These are phyloP conservation scores for Pluvianellus socialis DNA, from an alignment of 2,113 vertebrate species.

Conservation along the genomic window DNA sequence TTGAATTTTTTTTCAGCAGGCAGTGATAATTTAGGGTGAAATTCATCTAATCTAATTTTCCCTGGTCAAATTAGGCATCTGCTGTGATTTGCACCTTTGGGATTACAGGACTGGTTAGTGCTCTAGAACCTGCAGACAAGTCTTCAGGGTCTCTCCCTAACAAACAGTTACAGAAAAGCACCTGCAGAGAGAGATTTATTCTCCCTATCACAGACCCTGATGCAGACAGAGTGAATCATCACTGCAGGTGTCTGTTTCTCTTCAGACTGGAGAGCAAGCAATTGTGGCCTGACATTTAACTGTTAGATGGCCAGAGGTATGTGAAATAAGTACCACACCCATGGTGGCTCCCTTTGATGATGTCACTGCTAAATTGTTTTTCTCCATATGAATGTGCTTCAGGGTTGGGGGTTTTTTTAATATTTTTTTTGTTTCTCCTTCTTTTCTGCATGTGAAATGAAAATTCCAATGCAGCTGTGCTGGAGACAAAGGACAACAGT, in stretches of 20 bases:
- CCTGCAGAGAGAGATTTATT: not conserved
- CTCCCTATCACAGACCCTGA: not conserved
- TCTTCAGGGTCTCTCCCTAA: not conserved
- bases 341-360: not conserved
- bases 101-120: not conserved
- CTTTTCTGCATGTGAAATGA: not conserved
- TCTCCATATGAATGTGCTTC: not conserved
- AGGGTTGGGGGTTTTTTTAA: rapidly evolving
- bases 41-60: not conserved
- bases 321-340: not conserved
- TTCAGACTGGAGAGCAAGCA: not conserved
- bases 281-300: not conserved
- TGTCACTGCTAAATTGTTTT: not conserved
- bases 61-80: not conserved
- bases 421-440: not conserved
- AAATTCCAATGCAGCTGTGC: not conserved
- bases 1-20: not conserved
- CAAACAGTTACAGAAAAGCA: not conserved
- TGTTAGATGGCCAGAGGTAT: not conserved
- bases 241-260: not conserved
- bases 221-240: not conserved
- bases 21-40: not conserved
- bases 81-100: not conserved
- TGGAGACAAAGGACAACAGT: not conserved
- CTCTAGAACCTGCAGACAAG: not conserved